Base-by-base conservation (phyloP, 2,113 vertebrate genomes). In the Chelonoidis abingdonii region DNA sequence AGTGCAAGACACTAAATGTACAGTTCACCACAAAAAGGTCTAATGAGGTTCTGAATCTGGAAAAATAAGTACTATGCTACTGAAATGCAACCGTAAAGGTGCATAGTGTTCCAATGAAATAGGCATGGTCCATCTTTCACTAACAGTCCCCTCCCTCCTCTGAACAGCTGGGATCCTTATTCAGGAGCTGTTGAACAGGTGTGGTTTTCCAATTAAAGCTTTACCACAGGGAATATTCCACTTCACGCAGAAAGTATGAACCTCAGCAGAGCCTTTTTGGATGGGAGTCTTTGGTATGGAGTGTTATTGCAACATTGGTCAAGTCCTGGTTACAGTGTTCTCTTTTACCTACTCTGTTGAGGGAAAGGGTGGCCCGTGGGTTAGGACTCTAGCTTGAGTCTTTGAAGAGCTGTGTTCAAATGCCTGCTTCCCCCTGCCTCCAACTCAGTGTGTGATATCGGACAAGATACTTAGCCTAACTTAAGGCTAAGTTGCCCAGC, bases 1-100 rank as follows among this genome's bases (percentile, higher is more conserved):
- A 83, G n/a, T 76, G 8, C 22, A 80, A 21, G 65, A n/a, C 19
- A 22, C 49, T 47, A 84, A 72, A 62, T 69, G 27, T 84, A 10
- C 47, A 50, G 10, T 53, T 81, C 88, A n/a, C 35, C 11, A 3
- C 27, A 62, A 38, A 89, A 84, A 83, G 25, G 41, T 78, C 27
- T 2, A 5, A 38, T 90, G 41, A 75, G 72, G 69, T 25, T 89
- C 84, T 84, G 79, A 89, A 87, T 29, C 41, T 92, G 59, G 50
- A 47, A 56, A 87, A 83, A 89, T 4, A 8, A 80, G 4, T 88
- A 49, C 83, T 94, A 53, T 14, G 69, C 27, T 12, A 31, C 7
- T 38, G 84, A 90, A 93, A 92, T 1, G 49, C 85, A 85, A 41
- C 54, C 44, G 91, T 35, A 87, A 92, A 85, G 25, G 24, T 85